Evolutionary conservation across 2,888 invertebrate species (phyloP).

Genomic region (Cataglyphis rosenhaueri): DNA sequence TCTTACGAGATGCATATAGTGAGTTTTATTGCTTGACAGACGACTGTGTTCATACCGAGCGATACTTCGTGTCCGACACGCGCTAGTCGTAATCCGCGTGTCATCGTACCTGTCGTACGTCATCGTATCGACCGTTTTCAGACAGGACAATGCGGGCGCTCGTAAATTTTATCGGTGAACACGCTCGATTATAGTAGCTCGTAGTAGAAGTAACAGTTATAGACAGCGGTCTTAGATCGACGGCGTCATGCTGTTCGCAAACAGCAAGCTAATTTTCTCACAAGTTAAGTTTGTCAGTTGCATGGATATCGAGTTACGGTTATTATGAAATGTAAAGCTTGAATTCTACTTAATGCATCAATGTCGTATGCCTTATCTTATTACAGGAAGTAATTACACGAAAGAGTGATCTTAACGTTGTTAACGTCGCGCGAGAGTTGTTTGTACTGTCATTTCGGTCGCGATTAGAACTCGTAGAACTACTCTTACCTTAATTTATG

Average conservation of each 20-base stretch:
- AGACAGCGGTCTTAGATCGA: slow-evolving; percentile 8
- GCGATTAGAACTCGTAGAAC: not conserved
- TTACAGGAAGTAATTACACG: slow-evolving; percentile 10
- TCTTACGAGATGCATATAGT: slow-evolving; percentile 55
- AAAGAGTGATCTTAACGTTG: slow-evolving; percentile 13
- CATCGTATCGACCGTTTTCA: slow-evolving; percentile 61
- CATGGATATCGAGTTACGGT: slow-evolving; percentile 34
- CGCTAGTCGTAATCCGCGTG: slow-evolving; percentile 67
- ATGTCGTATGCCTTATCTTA: slow-evolving; percentile 42
- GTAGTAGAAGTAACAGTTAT: slow-evolving; percentile 28
- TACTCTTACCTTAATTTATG: slow-evolving; percentile 45
- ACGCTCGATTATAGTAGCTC: slow-evolving; percentile 34
- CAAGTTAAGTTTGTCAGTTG: slow-evolving; percentile 25
- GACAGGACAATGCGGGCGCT: slow-evolving; percentile 59
- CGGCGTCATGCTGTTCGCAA: not conserved
- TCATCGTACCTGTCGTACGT: slow-evolving; percentile 71
- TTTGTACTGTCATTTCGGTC: not conserved
- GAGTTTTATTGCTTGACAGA: slow-evolving; percentile 64
- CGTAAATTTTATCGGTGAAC: slow-evolving; percentile 70
- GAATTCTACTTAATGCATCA: slow-evolving; percentile 61
- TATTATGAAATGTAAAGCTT: slow-evolving; percentile 8
- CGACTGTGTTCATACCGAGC: slow-evolving; percentile 55
- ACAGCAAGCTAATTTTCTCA: slow-evolving; percentile 25
- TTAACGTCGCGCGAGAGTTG: slow-evolving; percentile 7
- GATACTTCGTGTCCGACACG: slow-evolving; percentile 63